Percentiles rank a stretch among this genome's conserved stretches.
Conservation (phyloP, 2,888 invertebrate genomes). For the Hoplodrina ambigua region DNA sequence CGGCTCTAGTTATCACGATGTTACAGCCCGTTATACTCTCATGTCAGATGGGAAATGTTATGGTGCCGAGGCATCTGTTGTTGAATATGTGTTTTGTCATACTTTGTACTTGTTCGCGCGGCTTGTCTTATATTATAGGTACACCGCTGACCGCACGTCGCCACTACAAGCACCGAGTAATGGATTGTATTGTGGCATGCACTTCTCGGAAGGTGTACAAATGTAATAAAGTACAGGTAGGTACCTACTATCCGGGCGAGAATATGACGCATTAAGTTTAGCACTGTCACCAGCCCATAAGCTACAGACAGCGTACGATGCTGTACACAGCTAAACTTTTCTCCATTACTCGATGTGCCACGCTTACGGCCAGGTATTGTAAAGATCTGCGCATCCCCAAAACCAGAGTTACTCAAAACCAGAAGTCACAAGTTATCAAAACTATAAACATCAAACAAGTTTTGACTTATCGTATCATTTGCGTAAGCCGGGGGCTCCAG, state of each 20-base stretch:
- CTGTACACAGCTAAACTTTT: not conserved
- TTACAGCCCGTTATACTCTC: constrained; percentile 8
- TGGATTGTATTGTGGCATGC: not conserved
- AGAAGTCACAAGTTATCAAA: not conserved
- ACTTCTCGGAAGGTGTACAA: too few relatives aligned
- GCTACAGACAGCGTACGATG: not conserved
- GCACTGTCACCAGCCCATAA: not conserved
- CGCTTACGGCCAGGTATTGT: not conserved
- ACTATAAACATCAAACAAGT: constrained; percentile 10
- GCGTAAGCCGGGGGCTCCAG: not conserved
- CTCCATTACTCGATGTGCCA: not conserved
- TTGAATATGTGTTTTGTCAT: not conserved
- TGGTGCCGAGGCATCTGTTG: not conserved
- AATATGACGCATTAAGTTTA: not conserved
- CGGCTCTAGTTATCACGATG: constrained; percentile 13
- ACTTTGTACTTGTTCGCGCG: not conserved
- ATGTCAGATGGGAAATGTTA: constrained; percentile 7
- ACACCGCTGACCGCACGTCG: not conserved
- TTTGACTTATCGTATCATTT: not conserved
- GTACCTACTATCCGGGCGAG: not conserved
- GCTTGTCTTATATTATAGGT: too few relatives aligned
- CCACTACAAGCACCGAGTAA: not conserved
- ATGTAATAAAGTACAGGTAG: not conserved
- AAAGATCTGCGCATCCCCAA: not conserved
- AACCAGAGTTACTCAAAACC: not conserved